Conservation (phyloP, 30 jellyfish, hydroid and myxozoan genomes). For the Hydractinia echinata region DNA sequence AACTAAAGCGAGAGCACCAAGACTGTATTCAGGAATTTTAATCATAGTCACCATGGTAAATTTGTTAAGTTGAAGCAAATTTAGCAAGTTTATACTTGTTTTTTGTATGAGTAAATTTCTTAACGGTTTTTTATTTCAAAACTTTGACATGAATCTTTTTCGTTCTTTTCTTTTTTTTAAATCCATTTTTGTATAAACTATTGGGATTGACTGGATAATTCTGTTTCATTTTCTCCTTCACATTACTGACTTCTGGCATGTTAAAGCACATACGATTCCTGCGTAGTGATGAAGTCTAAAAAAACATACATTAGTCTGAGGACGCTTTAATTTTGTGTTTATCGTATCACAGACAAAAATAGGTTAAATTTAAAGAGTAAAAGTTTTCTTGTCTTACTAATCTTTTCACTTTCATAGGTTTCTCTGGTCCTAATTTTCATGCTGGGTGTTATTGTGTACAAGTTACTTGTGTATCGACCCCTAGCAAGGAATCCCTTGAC, state of each 20-base stretch:
- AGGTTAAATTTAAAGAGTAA: too few species aligned
- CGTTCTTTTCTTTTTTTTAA: too few species aligned
- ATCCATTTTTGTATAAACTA: not conserved
- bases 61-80: not conserved
- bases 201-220: not conserved
- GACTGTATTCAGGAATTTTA: conserved; percentile 85
- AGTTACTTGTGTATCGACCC: conserved; percentile 90
- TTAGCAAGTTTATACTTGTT: not conserved
- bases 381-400: not conserved
- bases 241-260: too few species aligned
- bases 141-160: not conserved
- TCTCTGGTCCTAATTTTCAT: conserved; percentile 86
- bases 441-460: conserved; percentile 97
- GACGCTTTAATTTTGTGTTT: not conserved
- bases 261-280: too few species aligned
- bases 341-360: not conserved
- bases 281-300: too few species aligned
- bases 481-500: conserved; percentile 75
- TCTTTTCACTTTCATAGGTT: conserved; percentile 42
- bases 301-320: not conserved
- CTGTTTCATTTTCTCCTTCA: not conserved
- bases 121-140: not conserved
- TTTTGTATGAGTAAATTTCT: not conserved
- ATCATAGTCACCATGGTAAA: conserved; percentile 90
- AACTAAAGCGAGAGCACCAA: conserved; percentile 78